Percentiles rank a stretch among this genome's conserved stretches.
Conservation (phyloP, 1,140 invertebrate genomes). For the Pemphigus obesinymphae region DNA sequence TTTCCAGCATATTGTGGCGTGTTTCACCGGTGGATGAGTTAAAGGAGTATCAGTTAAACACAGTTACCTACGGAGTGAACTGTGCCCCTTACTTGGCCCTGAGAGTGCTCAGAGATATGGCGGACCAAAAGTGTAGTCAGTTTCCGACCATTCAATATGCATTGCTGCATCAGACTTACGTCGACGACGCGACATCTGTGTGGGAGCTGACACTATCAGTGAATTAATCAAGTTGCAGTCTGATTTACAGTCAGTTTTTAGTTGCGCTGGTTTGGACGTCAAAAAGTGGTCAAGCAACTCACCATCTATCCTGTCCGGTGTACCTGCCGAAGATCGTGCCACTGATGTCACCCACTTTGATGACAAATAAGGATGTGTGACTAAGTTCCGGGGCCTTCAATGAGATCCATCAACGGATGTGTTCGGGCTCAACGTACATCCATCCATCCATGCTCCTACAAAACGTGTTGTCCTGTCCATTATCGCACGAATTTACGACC, state of each 20-base stretch:
- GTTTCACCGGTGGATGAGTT: too few relatives aligned
- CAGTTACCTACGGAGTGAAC: too few relatives aligned
- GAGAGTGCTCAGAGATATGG: not conserved
- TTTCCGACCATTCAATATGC: not conserved
- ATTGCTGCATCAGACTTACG: not conserved
- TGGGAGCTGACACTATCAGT: not conserved
- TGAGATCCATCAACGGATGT: not conserved
- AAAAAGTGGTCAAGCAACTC: not conserved
- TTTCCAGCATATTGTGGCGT: not conserved
- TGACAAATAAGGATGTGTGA: not conserved
- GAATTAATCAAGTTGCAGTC: not conserved
- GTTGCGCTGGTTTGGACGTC: not conserved
- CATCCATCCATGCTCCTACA: not conserved
- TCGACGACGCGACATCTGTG: not conserved
- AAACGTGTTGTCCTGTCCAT: not conserved
- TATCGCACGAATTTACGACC: not conserved
- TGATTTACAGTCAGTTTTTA: not conserved
- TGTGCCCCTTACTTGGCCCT: not conserved
- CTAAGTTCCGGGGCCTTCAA: not conserved
- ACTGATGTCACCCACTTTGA: not conserved
- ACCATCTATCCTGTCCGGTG: not conserved
- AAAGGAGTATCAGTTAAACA: too few relatives aligned
- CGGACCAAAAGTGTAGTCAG: not conserved
- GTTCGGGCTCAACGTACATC: not conserved
- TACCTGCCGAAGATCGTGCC: not conserved